Conservation (phyloP, 2,888 invertebrate genomes). For the Marasmarcha lunaedactyla region DNA sequence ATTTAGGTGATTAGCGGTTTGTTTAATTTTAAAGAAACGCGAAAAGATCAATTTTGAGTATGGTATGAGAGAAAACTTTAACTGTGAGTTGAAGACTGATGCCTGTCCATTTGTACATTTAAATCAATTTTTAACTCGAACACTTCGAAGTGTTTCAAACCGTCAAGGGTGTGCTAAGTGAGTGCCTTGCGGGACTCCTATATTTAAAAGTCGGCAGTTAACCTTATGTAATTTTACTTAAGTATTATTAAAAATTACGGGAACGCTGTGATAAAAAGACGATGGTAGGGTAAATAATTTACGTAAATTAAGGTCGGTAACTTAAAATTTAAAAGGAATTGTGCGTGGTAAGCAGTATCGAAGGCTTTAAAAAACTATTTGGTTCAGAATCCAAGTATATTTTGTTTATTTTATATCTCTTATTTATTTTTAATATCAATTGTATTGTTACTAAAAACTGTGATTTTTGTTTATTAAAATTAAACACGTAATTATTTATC, state of each 20-base stretch:
- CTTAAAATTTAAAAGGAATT: constrained; percentile 11
- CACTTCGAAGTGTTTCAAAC: neutral
- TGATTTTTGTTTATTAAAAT: constrained; percentile 18
- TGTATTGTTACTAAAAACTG: constrained; percentile 27
- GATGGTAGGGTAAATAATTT: constrained; percentile 22
- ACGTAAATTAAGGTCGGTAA: constrained; percentile 8
- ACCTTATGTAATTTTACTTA: constrained; percentile 22
- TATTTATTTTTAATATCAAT: constrained; percentile 28
- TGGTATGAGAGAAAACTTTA: too few relatives aligned
- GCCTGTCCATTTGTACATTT: too few relatives aligned
- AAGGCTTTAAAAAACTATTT: constrained; percentile 31
- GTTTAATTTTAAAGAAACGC: too few relatives aligned
- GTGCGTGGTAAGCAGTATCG: constrained; percentile 24
- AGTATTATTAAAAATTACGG: constrained; percentile 25
- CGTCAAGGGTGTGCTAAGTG: constrained; percentile 32
- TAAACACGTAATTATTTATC: neutral
- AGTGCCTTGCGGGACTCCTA: constrained; percentile 48
- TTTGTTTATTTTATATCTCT: constrained; percentile 20
- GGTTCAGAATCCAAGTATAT: constrained; percentile 25
- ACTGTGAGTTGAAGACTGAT: too few relatives aligned
- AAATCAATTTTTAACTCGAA: too few relatives aligned
- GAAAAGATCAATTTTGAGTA: too few relatives aligned
- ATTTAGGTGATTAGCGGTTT: too few relatives aligned
- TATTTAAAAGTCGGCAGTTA: constrained; percentile 22
- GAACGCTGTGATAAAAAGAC: constrained; percentile 48